These are phyloP conservation scores for Maniola hyperantus DNA, from an alignment of 2,888 invertebrate species.

Conservation along the genomic window DNA sequence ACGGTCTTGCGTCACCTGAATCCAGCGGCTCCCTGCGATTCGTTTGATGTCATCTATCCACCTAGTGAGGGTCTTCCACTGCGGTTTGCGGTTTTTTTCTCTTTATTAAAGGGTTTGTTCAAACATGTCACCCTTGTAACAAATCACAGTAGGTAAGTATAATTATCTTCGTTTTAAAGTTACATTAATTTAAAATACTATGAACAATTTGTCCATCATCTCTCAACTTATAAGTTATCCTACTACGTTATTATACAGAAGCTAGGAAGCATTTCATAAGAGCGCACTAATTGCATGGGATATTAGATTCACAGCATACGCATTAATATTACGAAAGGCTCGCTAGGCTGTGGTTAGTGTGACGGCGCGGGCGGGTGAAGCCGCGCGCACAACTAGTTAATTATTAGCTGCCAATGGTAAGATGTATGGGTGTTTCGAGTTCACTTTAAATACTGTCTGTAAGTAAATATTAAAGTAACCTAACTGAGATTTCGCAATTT, in stretches of 20 bases:
- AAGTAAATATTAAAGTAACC: neutral
- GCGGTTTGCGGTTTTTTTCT: no score
- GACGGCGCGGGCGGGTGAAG: constrained; percentile 28
- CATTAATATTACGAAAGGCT: constrained; percentile 37
- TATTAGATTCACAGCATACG: constrained; percentile 37
- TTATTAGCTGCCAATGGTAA: constrained; percentile 35
- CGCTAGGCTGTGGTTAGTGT: constrained; percentile 33
- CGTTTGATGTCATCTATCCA: no score
- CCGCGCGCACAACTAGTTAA: constrained; percentile 35
- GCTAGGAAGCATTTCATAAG: constrained; percentile 40
- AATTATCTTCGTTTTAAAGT: no score
- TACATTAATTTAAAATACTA: neutral
- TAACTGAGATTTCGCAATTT: neutral
- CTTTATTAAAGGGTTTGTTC: no score
- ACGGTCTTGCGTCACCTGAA: no score
- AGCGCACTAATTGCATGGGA: constrained; percentile 37
- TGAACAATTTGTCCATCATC: neutral
- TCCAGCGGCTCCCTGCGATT: no score
- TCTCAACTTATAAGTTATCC: constrained; percentile 21
- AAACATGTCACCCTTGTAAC: no score
- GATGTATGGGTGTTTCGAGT: constrained; percentile 30
- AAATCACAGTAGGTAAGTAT: no score
- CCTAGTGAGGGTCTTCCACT: no score
- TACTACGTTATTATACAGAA: constrained; percentile 38
- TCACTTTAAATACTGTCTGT: constrained; percentile 18